A percentile compares a stretch with the other conserved stretches of the same genome.
Evolutionary conservation across 2,888 invertebrate genomes (phyloP).

Genomic region (Platypus cylindrus): DNA sequence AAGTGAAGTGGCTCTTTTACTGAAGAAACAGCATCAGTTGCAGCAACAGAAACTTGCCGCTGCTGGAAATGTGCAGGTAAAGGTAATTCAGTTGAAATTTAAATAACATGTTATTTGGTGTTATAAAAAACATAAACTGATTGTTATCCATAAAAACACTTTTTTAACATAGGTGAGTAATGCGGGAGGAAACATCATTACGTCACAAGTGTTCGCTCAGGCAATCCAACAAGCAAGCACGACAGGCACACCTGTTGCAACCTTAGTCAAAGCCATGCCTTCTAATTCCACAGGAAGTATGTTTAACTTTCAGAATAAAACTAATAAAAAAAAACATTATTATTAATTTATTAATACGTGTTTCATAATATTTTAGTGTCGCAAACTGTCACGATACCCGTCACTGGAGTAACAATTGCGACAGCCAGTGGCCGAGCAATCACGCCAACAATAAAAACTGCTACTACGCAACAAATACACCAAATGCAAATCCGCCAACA

Average conservation of each 20-base stretch:
- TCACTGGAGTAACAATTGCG: slow-evolving; percentile 38
- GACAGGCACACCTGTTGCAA: slow-evolving; percentile 44
- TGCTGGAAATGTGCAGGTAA: slow-evolving; percentile 20
- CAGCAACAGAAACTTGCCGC: slow-evolving; percentile 29
- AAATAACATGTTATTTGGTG: not conserved
- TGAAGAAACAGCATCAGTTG: slow-evolving; percentile 34
- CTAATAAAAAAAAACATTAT: no score
- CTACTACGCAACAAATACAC: slow-evolving; percentile 51
- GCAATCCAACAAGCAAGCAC: slow-evolving; percentile 40
- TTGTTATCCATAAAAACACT: no score
- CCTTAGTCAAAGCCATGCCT: slow-evolving; percentile 48
- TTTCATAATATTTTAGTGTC: slow-evolving; percentile 27
- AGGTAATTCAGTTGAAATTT: not conserved
- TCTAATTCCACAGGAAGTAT: slow-evolving; percentile 31
- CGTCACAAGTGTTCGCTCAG: slow-evolving; percentile 31
- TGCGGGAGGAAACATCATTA: slow-evolving; percentile 29
- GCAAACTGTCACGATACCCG: slow-evolving; percentile 40
- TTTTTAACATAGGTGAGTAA: slow-evolving; percentile 15
- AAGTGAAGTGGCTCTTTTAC: slow-evolving; percentile 40
- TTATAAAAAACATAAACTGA: no score
- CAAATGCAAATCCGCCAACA: slow-evolving; percentile 50
- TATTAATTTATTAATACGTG: no score
- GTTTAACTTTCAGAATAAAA: no score
- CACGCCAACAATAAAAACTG: slow-evolving; percentile 37
- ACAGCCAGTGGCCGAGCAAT: slow-evolving; percentile 31